Evolutionary conservation across 2,888 invertebrate genomes (phyloP), one percentile per base, ranked within the genome.

Genomic region (Lampropteryx suffumata): DNA sequence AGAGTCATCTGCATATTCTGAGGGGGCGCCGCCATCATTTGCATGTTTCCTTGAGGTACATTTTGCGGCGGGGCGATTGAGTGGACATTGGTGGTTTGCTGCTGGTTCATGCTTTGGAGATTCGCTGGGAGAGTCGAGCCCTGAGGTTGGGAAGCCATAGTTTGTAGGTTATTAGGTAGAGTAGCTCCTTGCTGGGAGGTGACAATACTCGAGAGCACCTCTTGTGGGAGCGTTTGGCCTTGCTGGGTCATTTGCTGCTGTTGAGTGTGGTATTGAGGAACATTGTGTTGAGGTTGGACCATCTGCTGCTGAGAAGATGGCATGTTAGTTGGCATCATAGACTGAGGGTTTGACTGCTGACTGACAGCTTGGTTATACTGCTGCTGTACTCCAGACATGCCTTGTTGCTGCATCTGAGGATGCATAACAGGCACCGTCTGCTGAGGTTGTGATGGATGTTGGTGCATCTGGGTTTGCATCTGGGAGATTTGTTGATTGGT

Each of bases 71-170:
- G 79, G 53, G 84, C 80, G 73, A 90, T 88, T 29, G 79, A 69
- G 59, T 90, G 89, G 44, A 90, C 87, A 11, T 78, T 64, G 32
- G 71, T 71, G 4, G 87, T 79, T 66, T 92, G 87, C 70, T 91
- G 92, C 59, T 87, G 92, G 35, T 81, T 82, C 47, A 90, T 65
- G 41, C 84, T 84, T 70, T 92, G 92, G 64, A 92, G 82, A 82
- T 92, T 92, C 10, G 92, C 85, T 28, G 92, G 92, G 63, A 92
- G 81, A n/a, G 92, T 92, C 0, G 92, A 82, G n/a, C 92, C 92
- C 61, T 92, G 92, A 17, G 88, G 87, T 63, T 86, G 89, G 49
- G 85, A 79, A 11, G 78, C 77, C 86, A 90, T 88, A 0, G 80
- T 74, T 57, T 90, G 91, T 21, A 91, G 79, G 65, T 88, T 89